Evolutionary conservation across 2,888 invertebrate species (phyloP).

Genomic region (Drosophila neotestacea): DNA sequence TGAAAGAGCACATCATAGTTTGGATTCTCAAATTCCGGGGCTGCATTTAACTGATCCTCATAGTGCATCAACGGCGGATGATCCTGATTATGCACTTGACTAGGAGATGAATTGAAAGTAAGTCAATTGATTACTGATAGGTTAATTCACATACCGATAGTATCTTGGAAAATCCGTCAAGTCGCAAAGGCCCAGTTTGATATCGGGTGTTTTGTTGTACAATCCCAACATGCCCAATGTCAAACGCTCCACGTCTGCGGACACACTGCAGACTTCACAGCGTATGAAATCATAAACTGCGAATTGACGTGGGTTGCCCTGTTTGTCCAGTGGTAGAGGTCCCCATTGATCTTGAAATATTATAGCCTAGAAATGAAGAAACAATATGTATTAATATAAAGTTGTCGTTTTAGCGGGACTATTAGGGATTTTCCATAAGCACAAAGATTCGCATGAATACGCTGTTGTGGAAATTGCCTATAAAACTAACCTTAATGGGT

Average conservation of each 20-base stretch:
- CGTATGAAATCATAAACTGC: constrained; percentile 93
- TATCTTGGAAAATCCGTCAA: constrained; percentile 92
- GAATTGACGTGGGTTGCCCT: constrained; percentile 91
- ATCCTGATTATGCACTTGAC: constrained; percentile 56
- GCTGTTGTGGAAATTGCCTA: no score
- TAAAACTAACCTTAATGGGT: constrained; percentile 89
- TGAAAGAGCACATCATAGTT: constrained; percentile 93
- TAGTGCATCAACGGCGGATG: constrained; percentile 87
- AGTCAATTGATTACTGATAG: no score
- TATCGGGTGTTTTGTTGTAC: constrained; percentile 89
- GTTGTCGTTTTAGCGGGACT: background rate
- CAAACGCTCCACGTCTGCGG: constrained; percentile 94
- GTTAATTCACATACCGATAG: constrained; percentile 90
- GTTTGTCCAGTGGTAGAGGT: constrained; percentile 87
- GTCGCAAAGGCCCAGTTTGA: constrained; percentile 93
- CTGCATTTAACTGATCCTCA: constrained; percentile 93
- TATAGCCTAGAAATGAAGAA: constrained; percentile 49
- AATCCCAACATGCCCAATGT: constrained; percentile 94
- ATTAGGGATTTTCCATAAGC: no score
- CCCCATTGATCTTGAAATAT: constrained; percentile 65
- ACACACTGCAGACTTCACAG: constrained; percentile 95
- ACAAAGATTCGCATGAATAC: no score
- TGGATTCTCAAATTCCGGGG: constrained; percentile 95
- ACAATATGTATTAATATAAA: background rate
- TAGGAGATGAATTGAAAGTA: constrained; percentile 4